Evolutionary conservation across 2,113 vertebrate species (phyloP).

Genomic region (Colius striatus): DNA sequence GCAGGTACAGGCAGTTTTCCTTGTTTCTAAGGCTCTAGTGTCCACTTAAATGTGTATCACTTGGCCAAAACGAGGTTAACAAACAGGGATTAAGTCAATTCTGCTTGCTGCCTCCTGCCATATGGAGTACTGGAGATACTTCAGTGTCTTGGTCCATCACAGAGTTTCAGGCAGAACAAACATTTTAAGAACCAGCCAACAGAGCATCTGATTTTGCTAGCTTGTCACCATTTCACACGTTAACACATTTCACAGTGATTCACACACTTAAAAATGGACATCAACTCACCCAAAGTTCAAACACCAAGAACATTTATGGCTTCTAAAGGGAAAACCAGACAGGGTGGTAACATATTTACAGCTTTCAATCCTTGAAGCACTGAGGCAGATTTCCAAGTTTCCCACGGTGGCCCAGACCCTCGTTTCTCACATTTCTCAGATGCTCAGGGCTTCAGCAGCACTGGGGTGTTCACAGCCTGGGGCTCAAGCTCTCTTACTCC

Average conservation of each 20-base stretch:
- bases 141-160: neutral
- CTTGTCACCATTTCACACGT: neutral
- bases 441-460: neutral
- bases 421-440: neutral
- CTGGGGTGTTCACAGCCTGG: neutral
- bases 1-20: neutral
- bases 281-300: slow-evolving; percentile 2
- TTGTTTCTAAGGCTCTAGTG: neutral
- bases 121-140: neutral
- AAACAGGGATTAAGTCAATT: neutral
- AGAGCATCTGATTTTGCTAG: neutral
- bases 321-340: slow-evolving; percentile 43
- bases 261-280: slow-evolving; percentile 13
- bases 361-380: neutral
- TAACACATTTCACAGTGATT: neutral
- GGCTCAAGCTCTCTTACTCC: neutral
- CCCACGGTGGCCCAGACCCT: neutral
- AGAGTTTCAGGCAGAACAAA: neutral
- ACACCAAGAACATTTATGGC: slow-evolving; percentile 50
- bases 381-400: neutral
- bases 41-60: accelerated
- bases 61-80: neutral
- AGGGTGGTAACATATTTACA: slow-evolving; percentile 8
- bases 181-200: neutral
- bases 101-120: neutral